These are phyloP conservation scores for Trigoniulus corallinus DNA, from an alignment of 1,140 invertebrate genomes.

Conservation along the genomic window DNA sequence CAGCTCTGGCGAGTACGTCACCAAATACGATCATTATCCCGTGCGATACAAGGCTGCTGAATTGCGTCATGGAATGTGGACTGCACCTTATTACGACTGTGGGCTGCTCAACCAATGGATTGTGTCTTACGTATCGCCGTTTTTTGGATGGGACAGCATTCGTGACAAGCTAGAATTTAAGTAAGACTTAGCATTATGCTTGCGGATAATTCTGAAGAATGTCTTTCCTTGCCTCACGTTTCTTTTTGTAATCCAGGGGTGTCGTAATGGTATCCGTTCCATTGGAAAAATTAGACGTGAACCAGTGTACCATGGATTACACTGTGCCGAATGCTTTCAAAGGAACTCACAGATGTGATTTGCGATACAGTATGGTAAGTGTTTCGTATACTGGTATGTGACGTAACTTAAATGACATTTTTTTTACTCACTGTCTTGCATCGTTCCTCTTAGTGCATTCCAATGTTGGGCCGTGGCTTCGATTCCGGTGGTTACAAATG, in stretches of 20 bases:
- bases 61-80: conserved; percentile 80
- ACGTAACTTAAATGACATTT: not conserved
- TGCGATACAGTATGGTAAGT: conserved; percentile 80
- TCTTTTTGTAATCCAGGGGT: conserved; percentile 45
- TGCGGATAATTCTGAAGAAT: not conserved
- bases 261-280: conserved; percentile 85
- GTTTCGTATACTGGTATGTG: not conserved
- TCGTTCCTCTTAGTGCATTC: conserved; percentile 60
- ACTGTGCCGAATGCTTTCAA: conserved; percentile 87
- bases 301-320: conserved; percentile 77
- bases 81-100: conserved; percentile 85
- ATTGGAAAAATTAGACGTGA: conserved; percentile 75
- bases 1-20: conserved; percentile 59
- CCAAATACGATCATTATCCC: conserved; percentile 78
- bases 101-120: conserved; percentile 64
- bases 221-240: not conserved
- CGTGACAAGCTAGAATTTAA: conserved; percentile 72
- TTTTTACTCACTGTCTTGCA: not conserved
- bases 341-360: conserved; percentile 85
- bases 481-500: conserved; percentile 94
- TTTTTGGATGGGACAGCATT: conserved; percentile 91
- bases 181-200: not conserved
- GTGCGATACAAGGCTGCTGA: conserved; percentile 49
- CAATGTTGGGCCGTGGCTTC: conserved; percentile 76
- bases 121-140: conserved; percentile 83